These are phyloP conservation scores for Empidonax alnorum DNA, from an alignment of 2,113 vertebrate species.

Conservation along the genomic window DNA sequence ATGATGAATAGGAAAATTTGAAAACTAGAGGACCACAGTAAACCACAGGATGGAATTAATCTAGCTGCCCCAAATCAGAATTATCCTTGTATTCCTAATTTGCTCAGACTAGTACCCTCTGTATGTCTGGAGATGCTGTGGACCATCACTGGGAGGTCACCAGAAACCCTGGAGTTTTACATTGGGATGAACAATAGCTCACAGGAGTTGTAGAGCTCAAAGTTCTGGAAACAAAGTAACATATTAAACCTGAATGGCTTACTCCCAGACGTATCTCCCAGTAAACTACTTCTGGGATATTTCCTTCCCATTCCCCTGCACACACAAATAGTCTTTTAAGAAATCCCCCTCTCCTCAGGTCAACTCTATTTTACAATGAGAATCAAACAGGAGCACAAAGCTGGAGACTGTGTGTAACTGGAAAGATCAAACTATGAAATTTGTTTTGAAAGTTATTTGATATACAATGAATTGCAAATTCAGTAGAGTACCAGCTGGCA, in stretches of 20 bases:
- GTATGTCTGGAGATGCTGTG: background rate
- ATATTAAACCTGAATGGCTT: background rate
- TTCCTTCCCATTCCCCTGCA: background rate
- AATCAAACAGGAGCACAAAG: background rate
- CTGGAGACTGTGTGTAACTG: background rate
- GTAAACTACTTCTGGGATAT: background rate
- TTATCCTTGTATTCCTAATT: background rate
- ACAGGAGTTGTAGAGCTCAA: background rate
- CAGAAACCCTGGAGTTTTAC: background rate
- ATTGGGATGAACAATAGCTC: background rate
- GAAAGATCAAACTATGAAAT: background rate
- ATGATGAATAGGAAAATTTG: rapidly evolving
- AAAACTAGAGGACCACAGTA: background rate
- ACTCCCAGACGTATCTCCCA: background rate
- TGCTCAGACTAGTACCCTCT: background rate
- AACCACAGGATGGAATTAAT: background rate
- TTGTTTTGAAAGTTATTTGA: background rate
- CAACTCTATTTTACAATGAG: background rate
- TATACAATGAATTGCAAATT: conserved; percentile 2
- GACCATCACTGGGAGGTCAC: background rate
- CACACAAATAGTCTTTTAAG: background rate
- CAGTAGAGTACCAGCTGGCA: background rate
- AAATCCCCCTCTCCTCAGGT: background rate
- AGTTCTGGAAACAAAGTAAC: background rate
- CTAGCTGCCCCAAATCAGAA: background rate